Percentiles rank a stretch among this genome's conserved stretches.
phyloP scores from a whole-genome alignment of 2,113 vertebrate genomes.

The Nibea albiflora region DNA sequence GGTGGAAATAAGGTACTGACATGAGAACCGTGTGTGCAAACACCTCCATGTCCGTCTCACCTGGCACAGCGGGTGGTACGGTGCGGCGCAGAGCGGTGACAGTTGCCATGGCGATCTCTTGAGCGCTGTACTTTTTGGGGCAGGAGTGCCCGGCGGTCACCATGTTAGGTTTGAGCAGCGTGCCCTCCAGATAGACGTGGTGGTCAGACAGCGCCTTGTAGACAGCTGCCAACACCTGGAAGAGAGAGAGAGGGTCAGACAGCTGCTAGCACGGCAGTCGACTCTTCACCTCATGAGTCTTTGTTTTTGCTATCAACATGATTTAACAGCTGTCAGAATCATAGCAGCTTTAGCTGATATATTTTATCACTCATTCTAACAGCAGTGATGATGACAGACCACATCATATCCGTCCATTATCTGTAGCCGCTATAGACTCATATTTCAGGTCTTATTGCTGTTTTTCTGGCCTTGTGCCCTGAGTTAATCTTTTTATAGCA shows the following conservation, averaged over 20 bases:
- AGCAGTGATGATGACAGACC: background rate
- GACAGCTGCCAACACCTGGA: constrained; percentile 86
- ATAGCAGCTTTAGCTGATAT: no score
- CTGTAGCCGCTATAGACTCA: no score
- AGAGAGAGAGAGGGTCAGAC: constrained; percentile 43
- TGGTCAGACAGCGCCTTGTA: constrained; percentile 91
- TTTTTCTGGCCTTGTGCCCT: no score
- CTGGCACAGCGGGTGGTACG: constrained; percentile 87
- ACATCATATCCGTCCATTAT: no score
- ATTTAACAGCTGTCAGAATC: no score
- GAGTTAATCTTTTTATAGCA: no score
- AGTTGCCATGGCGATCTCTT: constrained; percentile 89
- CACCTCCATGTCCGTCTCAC: constrained; percentile 70
- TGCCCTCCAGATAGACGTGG: constrained; percentile 90
- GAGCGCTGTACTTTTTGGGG: constrained; percentile 82
- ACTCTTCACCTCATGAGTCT: no score
- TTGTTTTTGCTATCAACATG: no score
- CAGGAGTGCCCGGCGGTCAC: constrained; percentile 89
- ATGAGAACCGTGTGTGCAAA: background rate
- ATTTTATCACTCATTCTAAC: background rate
- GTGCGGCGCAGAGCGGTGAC: constrained; percentile 88
- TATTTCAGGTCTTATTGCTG: no score
- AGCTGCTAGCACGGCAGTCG: no score
- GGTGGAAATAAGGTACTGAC: background rate
- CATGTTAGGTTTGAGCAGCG: constrained; percentile 91